Evolutionary conservation across 2,797 vertebrate genomes (phyloP).

Genomic region (Siniperca scherzeri): DNA sequence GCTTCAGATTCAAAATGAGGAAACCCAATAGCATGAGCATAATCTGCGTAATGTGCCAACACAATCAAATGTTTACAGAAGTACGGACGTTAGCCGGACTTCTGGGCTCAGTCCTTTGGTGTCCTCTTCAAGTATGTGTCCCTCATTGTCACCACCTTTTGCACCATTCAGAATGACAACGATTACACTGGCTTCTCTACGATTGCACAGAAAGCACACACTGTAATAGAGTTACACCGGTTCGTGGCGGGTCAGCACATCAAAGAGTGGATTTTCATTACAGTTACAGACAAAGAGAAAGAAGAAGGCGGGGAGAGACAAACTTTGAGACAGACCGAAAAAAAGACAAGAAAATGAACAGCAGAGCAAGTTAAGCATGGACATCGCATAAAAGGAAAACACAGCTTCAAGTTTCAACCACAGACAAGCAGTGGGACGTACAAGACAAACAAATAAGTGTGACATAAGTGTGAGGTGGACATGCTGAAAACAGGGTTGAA

Average conservation of each 20-base stretch:
- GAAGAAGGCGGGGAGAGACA: no score
- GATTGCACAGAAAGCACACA: neutral
- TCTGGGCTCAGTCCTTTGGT: neutral
- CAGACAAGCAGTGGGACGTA: neutral
- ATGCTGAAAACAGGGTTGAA: slow-evolving; percentile 7
- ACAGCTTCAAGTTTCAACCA: slow-evolving; percentile 11
- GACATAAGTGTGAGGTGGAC: slow-evolving; percentile 25
- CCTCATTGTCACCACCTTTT: no score
- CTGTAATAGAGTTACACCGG: neutral
- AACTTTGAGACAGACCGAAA: neutral
- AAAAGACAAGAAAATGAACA: slow-evolving; percentile 8
- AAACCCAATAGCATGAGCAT: neutral
- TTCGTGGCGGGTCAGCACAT: neutral
- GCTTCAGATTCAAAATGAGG: neutral
- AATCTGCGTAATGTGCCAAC: neutral
- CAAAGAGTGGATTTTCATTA: neutral
- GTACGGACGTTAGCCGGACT: neutral
- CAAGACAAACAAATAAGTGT: slow-evolving; percentile 28
- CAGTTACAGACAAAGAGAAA: neutral
- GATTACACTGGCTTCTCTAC: neutral
- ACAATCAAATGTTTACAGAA: neutral
- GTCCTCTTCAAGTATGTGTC: neutral
- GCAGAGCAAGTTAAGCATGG: neutral
- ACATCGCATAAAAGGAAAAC: neutral
- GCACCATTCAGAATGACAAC: neutral